phyloP scores from a whole-genome alignment of 2,113 vertebrate genomes.

The Triplophysa tibetana region DNA sequence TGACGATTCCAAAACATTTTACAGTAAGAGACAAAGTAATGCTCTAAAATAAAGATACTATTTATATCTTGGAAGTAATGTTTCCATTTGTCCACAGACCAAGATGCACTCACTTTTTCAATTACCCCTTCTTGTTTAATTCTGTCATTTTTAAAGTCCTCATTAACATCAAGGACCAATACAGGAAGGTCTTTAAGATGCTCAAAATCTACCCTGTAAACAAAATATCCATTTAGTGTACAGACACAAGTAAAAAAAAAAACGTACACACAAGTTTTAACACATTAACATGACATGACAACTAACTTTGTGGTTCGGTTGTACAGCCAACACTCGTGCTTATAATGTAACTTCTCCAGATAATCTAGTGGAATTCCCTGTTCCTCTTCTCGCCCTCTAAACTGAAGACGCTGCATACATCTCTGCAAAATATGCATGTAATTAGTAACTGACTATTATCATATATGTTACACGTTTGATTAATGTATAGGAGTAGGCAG shows the following conservation, averaged over 20 bases:
- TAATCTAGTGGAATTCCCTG: conserved; percentile 83
- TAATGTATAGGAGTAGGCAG: not conserved
- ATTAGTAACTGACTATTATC: conserved; percentile 1
- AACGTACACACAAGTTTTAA: not conserved
- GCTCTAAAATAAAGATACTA: too few species aligned
- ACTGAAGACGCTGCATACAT: conserved; percentile 81
- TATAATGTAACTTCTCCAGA: conserved; percentile 83
- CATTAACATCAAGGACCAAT: conserved; percentile 78
- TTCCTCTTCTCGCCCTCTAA: conserved; percentile 79
- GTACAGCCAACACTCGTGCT: conserved; percentile 82
- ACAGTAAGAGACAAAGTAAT: not conserved
- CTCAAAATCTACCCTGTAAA: conserved; percentile 77
- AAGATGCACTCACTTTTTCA: conserved; percentile 67
- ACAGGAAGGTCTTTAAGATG: conserved; percentile 78
- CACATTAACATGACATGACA: not conserved
- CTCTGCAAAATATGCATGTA: conserved; percentile 62
- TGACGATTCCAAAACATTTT: not conserved
- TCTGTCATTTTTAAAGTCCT: conserved; percentile 81
- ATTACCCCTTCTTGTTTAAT: conserved; percentile 79
- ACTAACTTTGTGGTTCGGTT: conserved; percentile 76
- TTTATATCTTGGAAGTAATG: not conserved
- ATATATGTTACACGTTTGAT: not conserved
- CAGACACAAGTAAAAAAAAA: not conserved
- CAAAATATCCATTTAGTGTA: not conserved
- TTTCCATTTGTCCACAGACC: not conserved